These are phyloP conservation scores for Dynastes tityus DNA, from an alignment of 2,888 invertebrate genomes.

Conservation along the genomic window DNA sequence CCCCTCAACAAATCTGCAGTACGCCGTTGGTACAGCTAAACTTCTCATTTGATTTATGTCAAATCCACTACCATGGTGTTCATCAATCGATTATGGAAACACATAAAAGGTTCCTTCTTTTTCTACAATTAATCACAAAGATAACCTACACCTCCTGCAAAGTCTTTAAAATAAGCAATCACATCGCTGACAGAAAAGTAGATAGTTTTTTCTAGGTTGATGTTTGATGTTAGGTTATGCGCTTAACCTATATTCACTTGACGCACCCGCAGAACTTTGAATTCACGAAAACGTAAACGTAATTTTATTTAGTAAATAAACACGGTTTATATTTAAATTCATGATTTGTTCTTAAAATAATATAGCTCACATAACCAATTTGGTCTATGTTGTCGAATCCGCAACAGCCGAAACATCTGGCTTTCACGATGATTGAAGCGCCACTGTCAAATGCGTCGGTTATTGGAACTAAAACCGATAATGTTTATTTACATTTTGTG, in stretches of 20 bases:
- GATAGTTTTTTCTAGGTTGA: background rate
- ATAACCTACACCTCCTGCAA: background rate
- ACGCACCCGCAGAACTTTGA: background rate
- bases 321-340: slow-evolving; percentile 15
- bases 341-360: slow-evolving; percentile 3
- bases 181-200: slow-evolving; percentile 1
- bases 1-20: slow-evolving; percentile 25
- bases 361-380: slow-evolving; percentile 41
- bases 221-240: slow-evolving; percentile 30
- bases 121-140: background rate
- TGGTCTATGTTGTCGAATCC: slow-evolving; percentile 36
- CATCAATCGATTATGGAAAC: slow-evolving; percentile 27
- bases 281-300: background rate
- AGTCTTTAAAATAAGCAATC: slow-evolving; percentile 2
- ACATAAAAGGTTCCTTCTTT: slow-evolving; percentile 2
- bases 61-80: slow-evolving; percentile 43
- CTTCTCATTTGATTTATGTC: slow-evolving; percentile 16
- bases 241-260: slow-evolving; percentile 39
- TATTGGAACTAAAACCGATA: background rate
- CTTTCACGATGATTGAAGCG: slow-evolving; percentile 27
- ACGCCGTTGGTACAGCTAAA: slow-evolving; percentile 6
- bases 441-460: background rate
- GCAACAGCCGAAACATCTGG: slow-evolving; percentile 40
- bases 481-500: too few species aligned
- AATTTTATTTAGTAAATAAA: slow-evolving; percentile 23